phyloP scores from a whole-genome alignment of 2,888 invertebrate genomes.

The Portevinia maculata region DNA sequence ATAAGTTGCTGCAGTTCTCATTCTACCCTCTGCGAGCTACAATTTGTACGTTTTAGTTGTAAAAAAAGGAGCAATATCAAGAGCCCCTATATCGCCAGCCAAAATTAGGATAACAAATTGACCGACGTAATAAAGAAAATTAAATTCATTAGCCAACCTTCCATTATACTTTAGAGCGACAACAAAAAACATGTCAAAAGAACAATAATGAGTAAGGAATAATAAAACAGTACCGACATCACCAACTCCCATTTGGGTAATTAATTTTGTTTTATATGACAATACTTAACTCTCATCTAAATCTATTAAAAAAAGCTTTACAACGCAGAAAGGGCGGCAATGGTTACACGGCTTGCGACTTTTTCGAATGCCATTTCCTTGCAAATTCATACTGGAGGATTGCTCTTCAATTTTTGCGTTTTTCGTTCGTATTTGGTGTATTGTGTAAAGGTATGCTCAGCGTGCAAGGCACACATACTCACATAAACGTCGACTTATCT shows the following conservation, averaged over 20 bases:
- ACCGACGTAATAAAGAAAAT: constrained; percentile 51
- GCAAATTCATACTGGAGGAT: constrained; percentile 41
- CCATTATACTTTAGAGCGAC: neutral
- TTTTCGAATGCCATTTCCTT: constrained; percentile 18
- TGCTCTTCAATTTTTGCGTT: constrained; percentile 47
- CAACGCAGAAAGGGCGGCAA: neutral
- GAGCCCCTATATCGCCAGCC: constrained; percentile 18
- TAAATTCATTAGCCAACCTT: constrained; percentile 48
- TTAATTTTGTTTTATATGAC: constrained; percentile 43
- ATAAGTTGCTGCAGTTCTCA: too few relatives aligned
- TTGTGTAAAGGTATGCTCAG: constrained; percentile 11
- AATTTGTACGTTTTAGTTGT: constrained; percentile 8
- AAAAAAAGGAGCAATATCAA: constrained; percentile 23
- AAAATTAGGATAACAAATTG: constrained; percentile 52
- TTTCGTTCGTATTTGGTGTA: neutral
- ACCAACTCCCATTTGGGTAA: constrained; percentile 41
- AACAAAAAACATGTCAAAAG: neutral
- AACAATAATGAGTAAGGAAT: constrained; percentile 35
- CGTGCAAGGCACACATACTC: constrained; percentile 10
- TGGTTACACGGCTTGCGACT: neutral
- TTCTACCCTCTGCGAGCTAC: neutral
- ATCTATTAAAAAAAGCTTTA: constrained; percentile 47
- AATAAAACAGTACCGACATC: constrained; percentile 31
- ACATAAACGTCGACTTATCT: constrained; percentile 55
- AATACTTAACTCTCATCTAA: constrained; percentile 41